Base-by-base conservation (phyloP, 2,797 vertebrate species). In the Microcaecilia unicolor region DNA sequence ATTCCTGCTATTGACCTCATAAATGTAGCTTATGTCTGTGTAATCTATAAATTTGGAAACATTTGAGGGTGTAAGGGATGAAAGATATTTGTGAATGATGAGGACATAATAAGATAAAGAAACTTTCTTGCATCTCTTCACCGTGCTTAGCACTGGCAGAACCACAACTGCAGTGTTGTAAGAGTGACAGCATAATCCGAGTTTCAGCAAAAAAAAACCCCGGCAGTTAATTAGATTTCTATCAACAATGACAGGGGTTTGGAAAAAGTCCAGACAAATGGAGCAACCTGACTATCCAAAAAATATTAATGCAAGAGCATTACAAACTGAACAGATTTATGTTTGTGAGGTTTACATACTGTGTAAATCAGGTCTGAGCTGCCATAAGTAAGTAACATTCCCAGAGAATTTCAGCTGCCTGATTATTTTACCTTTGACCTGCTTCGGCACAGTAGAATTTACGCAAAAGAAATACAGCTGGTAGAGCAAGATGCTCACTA, bases 221-320 rank as follows among this genome's bases (percentile, higher is more conserved):
- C 81, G 70, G 65, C 68, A 70, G 72, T 81, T 83, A 82, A 81
- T 82, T 78, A 76, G 62, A 75, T 78, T 83, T 78, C 74, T 72
- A 74, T 14, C 51, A 74, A 69, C 61, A 55, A 58, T 73, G 73
- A 73, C 72, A 75, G 71, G 67, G 72, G 45, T 72, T 54, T 72
- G 76, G 80, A 82, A 65, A 58, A 52, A 33, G 31, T 72, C 80
- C 78, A 82, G 71, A 67, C 44, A 10, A 74, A 66, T 49, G 46
- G n/a, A 69, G 48, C 55, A 66, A 78, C 64, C 68, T 61, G 62
- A 59, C 70, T 70, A 57, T 55, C 74, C 58, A 67, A 64, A 72
- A 79, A 75, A 67, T 70, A 77, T 67, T 61, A n/a, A 55, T 67
- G 61, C 38, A 67, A 54, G 46, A 69, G 76, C 62, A 70, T 68